Conservation (phyloP, 2,797 vertebrate genomes). For the Eidolon dupreanum region DNA sequence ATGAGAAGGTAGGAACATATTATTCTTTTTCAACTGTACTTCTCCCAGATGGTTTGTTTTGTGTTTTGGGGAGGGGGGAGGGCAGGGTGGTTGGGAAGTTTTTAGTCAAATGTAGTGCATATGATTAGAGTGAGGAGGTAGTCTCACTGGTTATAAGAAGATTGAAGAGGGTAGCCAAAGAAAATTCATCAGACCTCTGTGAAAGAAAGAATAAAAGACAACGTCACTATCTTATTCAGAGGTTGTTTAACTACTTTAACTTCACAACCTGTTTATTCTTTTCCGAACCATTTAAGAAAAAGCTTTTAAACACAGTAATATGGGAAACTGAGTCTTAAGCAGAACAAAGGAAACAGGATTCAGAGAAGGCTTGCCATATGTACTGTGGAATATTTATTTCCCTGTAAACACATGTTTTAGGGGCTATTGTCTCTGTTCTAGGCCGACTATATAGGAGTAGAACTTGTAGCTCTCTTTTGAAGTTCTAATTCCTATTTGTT, state of each 20-base stretch:
- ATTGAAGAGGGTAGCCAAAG: conserved; percentile 58
- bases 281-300: conserved; percentile 38
- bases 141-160: conserved; percentile 58
- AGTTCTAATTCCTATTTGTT: neutral
- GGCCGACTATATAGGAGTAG: neutral
- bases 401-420: neutral
- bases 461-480: conserved; percentile 29
- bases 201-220: conserved; percentile 47
- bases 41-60: conserved; percentile 69
- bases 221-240: conserved; percentile 52
- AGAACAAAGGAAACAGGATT: conserved; percentile 43
- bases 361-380: neutral
- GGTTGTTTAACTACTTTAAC: conserved; percentile 57
- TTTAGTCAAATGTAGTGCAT: conserved; percentile 47
- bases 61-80: neutral
- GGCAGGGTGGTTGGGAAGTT: neutral
- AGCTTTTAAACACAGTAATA: conserved; percentile 12
- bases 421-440: neutral
- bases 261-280: conserved; percentile 60
- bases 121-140: conserved; percentile 21
- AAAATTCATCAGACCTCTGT: conserved; percentile 63
- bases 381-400: conserved; percentile 25
- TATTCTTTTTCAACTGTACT: conserved; percentile 69
- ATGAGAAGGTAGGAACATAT: conserved; percentile 65
- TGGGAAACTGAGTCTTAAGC: conserved; percentile 57